A percentile compares a stretch with the other conserved stretches of the same genome.
Conservation (phyloP, 2,888 invertebrate species). For the Andrena haemorrhoa region DNA sequence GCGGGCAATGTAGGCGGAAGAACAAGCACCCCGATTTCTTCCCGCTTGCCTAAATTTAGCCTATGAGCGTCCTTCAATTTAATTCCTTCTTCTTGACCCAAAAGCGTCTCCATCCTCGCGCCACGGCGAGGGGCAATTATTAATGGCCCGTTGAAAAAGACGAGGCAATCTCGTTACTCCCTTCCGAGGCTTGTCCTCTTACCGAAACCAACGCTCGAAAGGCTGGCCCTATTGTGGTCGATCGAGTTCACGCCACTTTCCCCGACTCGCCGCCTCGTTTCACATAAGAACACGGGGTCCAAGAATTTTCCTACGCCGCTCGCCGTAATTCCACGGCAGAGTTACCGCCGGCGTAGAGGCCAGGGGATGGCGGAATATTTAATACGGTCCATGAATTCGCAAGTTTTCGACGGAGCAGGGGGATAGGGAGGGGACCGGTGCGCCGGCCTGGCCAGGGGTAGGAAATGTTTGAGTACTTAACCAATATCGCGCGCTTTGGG, state of each 20-base stretch:
- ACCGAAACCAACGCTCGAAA: neutral
- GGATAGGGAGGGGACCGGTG: too few species aligned
- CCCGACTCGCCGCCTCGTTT: too few species aligned
- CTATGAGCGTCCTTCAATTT: conserved; percentile 64
- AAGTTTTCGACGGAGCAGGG: neutral
- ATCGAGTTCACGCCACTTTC: too few species aligned
- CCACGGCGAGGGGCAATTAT: conserved; percentile 38
- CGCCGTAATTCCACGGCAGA: too few species aligned
- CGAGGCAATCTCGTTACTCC: conserved; percentile 8
- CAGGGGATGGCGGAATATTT: too few species aligned
- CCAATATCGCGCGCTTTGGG: conserved; percentile 22
- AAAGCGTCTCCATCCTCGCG: conserved; percentile 49
- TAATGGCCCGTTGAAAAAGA: conserved; percentile 25
- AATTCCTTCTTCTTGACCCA: conserved; percentile 68
- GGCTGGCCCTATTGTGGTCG: neutral
- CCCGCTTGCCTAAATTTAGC: conserved; percentile 62
- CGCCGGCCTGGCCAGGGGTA: neutral
- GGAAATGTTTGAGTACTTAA: conserved; percentile 13
- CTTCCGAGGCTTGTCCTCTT: neutral
- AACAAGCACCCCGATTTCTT: conserved; percentile 53
- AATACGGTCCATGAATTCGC: too few species aligned
- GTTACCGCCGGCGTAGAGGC: too few species aligned
- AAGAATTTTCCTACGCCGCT: neutral
- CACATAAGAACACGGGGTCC: neutral
- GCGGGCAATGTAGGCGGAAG: conserved; percentile 44